Base-by-base conservation (phyloP, 2,797 vertebrate species). In the Galagoides demidoff region DNA sequence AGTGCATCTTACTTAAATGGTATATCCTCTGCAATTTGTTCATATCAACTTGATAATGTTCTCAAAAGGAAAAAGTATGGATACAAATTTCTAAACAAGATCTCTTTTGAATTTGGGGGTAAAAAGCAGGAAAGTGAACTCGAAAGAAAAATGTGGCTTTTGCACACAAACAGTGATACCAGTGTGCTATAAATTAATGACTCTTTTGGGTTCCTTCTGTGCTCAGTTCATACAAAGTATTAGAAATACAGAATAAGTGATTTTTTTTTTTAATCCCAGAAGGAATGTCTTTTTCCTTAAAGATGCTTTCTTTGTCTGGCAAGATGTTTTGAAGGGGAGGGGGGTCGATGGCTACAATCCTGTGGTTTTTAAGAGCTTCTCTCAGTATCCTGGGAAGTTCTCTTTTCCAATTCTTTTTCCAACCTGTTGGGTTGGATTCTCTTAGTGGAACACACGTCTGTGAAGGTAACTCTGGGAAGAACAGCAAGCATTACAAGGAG, bases 1-100 rank as follows among this genome's bases (percentile, higher is more conserved):
- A 98, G 98, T 96, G 98, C 98, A 98, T 98, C 98, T 98, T 98
- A 98, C 98, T 99, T 98, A 98, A 99, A 98, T 97, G 98, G 98
- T 98, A 98, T 98, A 98, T 97, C 98, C 98, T 98, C 98, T 97
- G 98, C 98, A 98, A 98, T 98, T 98, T 98, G 98, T 98, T 98
- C 98, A 93, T 98, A 98, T 98, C 98, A 98, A 98, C 97, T 98
- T 90, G 96, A 98, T 98, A 98, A 98, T 96, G 81, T 97, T 98
- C 98, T 98, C 97, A 96, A 98, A 98, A 95, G 89, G 97, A 97
- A 98, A 97, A 98, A 97, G 97, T 98, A 98, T 97, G 96, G 97
- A 97, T 97, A 98, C 98, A 98, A 95, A 97, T 98, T 98, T 98
- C 98, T 98, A 98, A 98, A 98, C 97, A 98, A 98, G 98, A 96